Evolutionary conservation across 92 coral and sea anemone genomes (phyloP).

Genomic region (Plumapathes pennacea): DNA sequence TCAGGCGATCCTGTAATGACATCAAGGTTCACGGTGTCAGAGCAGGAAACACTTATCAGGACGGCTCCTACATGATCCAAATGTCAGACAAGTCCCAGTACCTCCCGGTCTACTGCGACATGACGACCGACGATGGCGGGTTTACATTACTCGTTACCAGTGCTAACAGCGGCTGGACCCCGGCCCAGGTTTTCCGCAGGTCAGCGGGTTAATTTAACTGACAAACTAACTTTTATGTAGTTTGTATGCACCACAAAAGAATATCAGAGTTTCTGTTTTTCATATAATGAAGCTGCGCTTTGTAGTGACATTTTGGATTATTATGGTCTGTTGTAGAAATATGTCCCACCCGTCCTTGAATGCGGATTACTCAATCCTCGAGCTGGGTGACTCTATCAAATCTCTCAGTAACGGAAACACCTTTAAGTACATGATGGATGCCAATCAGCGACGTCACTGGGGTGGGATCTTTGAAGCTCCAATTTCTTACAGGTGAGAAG

Average conservation of each 20-base stretch:
- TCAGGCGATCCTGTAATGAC: conserved; percentile 70
- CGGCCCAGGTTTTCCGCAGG: conserved; percentile 52
- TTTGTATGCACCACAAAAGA: too few relatives aligned
- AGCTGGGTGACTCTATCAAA: conserved; percentile 25
- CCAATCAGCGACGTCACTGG: conserved; percentile 31
- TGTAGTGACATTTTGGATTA: too few relatives aligned
- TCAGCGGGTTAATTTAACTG: too few relatives aligned
- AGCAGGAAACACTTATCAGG: conserved; percentile 50
- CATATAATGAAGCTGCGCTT: too few relatives aligned
- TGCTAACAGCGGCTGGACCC: conserved; percentile 71
- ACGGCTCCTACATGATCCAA: conserved; percentile 59
- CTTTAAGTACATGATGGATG: conserved; percentile 40
- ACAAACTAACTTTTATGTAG: too few relatives aligned
- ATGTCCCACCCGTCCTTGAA: conserved; percentile 4
- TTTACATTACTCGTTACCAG: conserved; percentile 77
- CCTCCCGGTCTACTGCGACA: conserved; percentile 73
- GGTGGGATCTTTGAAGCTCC: conserved; percentile 43
- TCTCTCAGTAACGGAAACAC: conserved; percentile 20
- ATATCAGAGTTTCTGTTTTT: too few relatives aligned
- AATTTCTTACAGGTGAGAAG: conserved; percentile 18
- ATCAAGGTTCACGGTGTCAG: conserved; percentile 62
- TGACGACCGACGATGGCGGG: conserved; percentile 74
- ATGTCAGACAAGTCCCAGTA: conserved; percentile 36
- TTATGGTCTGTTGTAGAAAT: conserved; percentile 1
- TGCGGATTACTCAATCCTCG: conserved; percentile 24